A percentile compares a stretch with the other conserved stretches of the same genome.
Conservation (phyloP, 92 coral and sea anemone species). For the Parazoanthus swiftii region DNA sequence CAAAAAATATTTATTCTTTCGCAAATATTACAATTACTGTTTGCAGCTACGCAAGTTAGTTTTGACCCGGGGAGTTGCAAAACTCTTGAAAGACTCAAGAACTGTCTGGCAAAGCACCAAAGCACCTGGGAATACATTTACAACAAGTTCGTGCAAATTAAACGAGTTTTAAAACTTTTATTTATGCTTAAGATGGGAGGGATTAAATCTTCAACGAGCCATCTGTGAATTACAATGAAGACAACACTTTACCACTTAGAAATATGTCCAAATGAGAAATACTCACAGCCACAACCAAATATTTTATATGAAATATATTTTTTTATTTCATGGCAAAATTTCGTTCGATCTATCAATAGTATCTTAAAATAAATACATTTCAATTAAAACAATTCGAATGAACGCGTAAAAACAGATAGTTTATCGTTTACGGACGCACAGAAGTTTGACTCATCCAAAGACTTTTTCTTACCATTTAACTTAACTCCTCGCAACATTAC, state of each 20-base stretch:
- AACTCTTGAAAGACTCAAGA: background rate
- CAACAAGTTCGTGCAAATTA: conserved; percentile 30
- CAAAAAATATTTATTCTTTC: conserved; percentile 9
- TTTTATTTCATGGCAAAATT: conserved; percentile 26
- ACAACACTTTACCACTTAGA: conserved; percentile 10
- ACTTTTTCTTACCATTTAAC: background rate
- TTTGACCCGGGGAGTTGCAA: background rate
- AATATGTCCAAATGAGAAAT: conserved; percentile 29
- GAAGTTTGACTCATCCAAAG: background rate
- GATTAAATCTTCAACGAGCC: conserved; percentile 9
- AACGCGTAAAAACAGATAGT: conserved; percentile 29
- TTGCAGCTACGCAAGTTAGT: background rate
- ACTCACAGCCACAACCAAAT: background rate
- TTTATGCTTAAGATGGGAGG: conserved; percentile 27
- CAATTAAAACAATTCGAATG: conserved; percentile 20
- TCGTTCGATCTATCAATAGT: conserved; percentile 16
- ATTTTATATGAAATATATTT: conserved; percentile 2
- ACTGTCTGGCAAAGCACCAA: background rate
- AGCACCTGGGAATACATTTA: background rate
- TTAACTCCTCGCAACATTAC: background rate
- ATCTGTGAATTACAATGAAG: conserved; percentile 32
- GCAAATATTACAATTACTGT: conserved; percentile 13
- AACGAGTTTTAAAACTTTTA: conserved; percentile 47
- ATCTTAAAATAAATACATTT: conserved; percentile 24
- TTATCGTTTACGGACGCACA: background rate